These are phyloP conservation scores for Chloroceryle aenea DNA, from an alignment of 2,113 vertebrate genomes.

Conservation along the genomic window DNA sequence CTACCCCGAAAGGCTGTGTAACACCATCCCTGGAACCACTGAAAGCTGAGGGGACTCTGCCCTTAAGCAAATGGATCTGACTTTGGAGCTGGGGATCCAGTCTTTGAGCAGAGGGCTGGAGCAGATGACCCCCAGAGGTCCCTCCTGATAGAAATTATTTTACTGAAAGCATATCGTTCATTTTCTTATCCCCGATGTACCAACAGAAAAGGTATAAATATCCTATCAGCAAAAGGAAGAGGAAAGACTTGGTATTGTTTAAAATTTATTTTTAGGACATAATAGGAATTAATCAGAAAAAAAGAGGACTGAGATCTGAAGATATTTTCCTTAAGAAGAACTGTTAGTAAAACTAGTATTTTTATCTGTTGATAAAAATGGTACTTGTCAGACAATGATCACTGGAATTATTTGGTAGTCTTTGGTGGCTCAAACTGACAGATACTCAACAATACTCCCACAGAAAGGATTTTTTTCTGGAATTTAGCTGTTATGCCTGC, in stretches of 20 bases:
- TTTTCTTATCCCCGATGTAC: background rate
- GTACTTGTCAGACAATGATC: background rate
- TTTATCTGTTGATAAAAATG: background rate
- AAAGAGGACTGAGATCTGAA: background rate
- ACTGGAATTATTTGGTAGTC: background rate
- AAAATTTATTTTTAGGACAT: background rate
- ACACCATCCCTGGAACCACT: background rate
- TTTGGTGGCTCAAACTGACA: background rate
- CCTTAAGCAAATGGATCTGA: background rate
- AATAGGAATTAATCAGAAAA: background rate
- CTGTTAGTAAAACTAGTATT: background rate
- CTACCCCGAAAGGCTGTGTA: background rate
- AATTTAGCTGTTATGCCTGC: background rate
- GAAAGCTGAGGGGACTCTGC: background rate
- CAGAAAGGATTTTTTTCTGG: background rate
- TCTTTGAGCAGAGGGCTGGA: background rate
- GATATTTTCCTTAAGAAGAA: background rate
- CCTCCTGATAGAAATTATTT: background rate
- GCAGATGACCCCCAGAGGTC: background rate
- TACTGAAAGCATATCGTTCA: background rate
- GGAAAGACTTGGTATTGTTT: background rate
- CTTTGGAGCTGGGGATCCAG: background rate
- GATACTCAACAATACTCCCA: constrained; percentile 3
- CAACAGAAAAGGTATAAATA: background rate
- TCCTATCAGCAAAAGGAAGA: background rate